Evolutionary conservation across 2,888 invertebrate species (phyloP), one percentile per base, ranked within the genome.

Genomic region (Pilophorus perplexus): DNA sequence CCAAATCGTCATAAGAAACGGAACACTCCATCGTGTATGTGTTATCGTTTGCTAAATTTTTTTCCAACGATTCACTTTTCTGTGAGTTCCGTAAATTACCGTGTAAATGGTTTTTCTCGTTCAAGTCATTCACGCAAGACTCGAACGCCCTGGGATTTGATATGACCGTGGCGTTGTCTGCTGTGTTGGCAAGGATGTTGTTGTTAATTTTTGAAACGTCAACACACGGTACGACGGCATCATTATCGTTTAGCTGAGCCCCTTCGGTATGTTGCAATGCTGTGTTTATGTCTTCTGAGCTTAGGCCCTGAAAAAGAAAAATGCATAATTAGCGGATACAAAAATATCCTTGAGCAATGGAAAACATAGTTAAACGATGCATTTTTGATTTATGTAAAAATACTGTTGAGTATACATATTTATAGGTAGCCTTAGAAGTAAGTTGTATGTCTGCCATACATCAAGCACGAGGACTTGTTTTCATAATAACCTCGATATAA

Each of bases 1-100:
- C 70, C n/a, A 72, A 65, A 64, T 70, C 67, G 37, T 72, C 70
- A 57, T 57, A 71, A 10, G 71, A 72, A 10, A 67, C 69, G 8
- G 70, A 71, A 38, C 65, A 67, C 57, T 71, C 72, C 25, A 72
- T 71, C 2, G 62, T 59, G 27, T 64, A 67, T 37, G 54, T 62
- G 20, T 55, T 37, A 23, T 69, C 69, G 23, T 62, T 42, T 8
- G 23, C 52, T 28, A 28, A 14, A 16, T 25, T 12, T 28, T 28
- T 25, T 3, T 12, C 52, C 14, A 52, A 52, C 6, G 33, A 33
- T 14, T 28, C 28, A 16, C 28, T 52, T 28, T 52, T 52, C 12
- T 25, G 52, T 10, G 18, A 14, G 28, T 23, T 23, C 18, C 28
- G 23, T 18, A 25, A 23, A 28, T 25, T 12, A 23, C 46, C 52